These are phyloP conservation scores for Caenorhabditis japonica DNA, from an alignment of 2,888 invertebrate genomes.

Conservation along the genomic window DNA sequence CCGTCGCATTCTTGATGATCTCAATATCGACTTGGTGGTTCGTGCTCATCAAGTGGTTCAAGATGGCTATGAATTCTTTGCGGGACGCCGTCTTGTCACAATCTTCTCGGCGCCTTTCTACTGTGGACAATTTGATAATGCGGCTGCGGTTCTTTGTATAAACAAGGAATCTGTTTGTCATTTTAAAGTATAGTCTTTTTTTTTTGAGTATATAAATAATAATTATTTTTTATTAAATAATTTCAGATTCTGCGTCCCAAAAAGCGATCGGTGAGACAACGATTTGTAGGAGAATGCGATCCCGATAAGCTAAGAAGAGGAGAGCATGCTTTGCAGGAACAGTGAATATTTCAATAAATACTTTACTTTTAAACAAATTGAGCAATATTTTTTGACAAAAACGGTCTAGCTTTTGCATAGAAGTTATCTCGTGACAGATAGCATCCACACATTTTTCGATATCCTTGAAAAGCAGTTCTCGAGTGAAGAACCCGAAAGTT, in stretches of 20 bases:
- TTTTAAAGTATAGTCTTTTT: too few species aligned
- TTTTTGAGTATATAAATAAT: too few species aligned
- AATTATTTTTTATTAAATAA: too few species aligned
- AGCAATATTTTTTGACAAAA: conserved; percentile 16
- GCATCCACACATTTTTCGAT: conserved; percentile 83
- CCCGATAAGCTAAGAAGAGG: too few species aligned
- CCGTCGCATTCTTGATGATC: conserved; percentile 43
- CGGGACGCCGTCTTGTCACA: conserved; percentile 62
- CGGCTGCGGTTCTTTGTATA: conserved; percentile 57
- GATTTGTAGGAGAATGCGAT: too few species aligned
- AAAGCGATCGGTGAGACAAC: too few species aligned
- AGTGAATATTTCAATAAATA: too few species aligned
- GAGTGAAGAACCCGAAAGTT: conserved; percentile 88
- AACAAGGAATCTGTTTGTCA: too few species aligned
- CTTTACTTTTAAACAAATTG: conserved; percentile 19
- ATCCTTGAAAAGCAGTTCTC: conserved; percentile 83
- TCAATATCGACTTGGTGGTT: conserved; percentile 65
- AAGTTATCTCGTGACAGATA: conserved; percentile 83
- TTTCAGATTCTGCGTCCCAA: too few species aligned
- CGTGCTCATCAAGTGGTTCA: conserved; percentile 78
- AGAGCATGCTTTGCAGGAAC: too few species aligned
- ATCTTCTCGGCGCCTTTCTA: conserved; percentile 63
- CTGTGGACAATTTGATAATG: conserved; percentile 65
- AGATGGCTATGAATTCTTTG: conserved; percentile 81
- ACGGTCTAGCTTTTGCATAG: conserved; percentile 61